A percentile compares a stretch with the other conserved stretches of the same genome.
Conservation (phyloP, 2,888 invertebrate species). For the Lydus trimaculatus region DNA sequence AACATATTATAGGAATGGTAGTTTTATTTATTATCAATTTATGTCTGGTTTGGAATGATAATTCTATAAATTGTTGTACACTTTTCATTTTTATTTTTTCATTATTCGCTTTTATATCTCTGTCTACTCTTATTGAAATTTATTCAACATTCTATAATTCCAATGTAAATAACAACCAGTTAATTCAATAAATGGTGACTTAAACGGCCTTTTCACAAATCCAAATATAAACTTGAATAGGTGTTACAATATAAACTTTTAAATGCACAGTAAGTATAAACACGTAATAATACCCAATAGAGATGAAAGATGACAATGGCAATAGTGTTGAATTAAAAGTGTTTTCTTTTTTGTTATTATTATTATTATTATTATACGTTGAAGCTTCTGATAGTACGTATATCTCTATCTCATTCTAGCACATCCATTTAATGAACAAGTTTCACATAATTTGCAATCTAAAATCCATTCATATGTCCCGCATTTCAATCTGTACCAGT, state of each 20-base stretch:
- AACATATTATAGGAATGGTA: background rate
- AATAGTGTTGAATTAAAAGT: slow-evolving; percentile 27
- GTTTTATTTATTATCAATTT: background rate
- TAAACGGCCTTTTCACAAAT: slow-evolving; percentile 28
- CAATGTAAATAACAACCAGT: slow-evolving; percentile 28
- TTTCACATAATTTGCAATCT: slow-evolving; percentile 35
- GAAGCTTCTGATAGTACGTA: background rate
- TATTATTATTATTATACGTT: too few species aligned
- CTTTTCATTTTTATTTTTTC: slow-evolving; percentile 4
- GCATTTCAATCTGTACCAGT: slow-evolving; percentile 21
- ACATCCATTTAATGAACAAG: background rate
- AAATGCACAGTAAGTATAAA: slow-evolving; percentile 33
- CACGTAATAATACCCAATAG: slow-evolving; percentile 36
- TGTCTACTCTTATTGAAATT: slow-evolving; percentile 23
- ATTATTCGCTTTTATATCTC: background rate
- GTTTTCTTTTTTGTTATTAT: background rate
- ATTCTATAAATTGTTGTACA: slow-evolving; percentile 15
- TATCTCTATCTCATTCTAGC: slow-evolving; percentile 22
- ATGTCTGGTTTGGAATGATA: slow-evolving; percentile 21
- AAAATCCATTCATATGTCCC: slow-evolving; percentile 31
- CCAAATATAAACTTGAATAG: slow-evolving; percentile 19
- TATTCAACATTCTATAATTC: slow-evolving; percentile 23
- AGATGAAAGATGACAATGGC: slow-evolving; percentile 33
- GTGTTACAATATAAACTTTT: slow-evolving; percentile 28
- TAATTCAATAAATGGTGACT: slow-evolving; percentile 32